Evolutionary conservation across 2,797 vertebrate species (phyloP).

Genomic region (Carapus acus): DNA sequence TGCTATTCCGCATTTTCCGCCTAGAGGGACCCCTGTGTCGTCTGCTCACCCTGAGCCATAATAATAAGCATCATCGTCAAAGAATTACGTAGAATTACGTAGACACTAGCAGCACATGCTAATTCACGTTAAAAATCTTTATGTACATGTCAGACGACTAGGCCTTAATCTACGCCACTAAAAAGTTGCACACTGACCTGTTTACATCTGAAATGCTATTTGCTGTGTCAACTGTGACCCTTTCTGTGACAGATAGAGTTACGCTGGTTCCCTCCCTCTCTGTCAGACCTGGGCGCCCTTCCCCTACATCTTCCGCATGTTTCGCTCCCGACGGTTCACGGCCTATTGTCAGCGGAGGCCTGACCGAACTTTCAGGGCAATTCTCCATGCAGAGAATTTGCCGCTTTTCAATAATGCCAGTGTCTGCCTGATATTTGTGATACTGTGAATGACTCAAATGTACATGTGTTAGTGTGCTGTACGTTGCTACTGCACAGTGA

Average conservation of each 20-base stretch:
- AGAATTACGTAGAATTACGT: too few relatives aligned
- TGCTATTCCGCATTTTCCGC: constrained; percentile 1
- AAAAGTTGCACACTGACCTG: neutral
- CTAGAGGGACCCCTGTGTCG: constrained; percentile 1
- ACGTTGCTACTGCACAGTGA: too few relatives aligned
- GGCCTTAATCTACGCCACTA: neutral
- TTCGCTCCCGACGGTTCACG: constrained; percentile 56
- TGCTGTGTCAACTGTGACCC: constrained; percentile 39
- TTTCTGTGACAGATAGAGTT: constrained; percentile 44
- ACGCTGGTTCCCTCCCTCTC: constrained; percentile 30
- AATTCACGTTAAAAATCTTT: too few relatives aligned
- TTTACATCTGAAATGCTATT: constrained; percentile 18
- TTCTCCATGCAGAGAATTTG: constrained; percentile 44
- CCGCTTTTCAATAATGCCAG: constrained; percentile 36
- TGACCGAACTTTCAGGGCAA: constrained; percentile 52
- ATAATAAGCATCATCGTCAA: too few relatives aligned
- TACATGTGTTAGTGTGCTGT: neutral
- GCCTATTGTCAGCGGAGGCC: constrained; percentile 59
- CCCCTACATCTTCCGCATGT: constrained; percentile 50
- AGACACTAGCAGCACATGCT: too few relatives aligned
- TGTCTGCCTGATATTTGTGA: too few relatives aligned
- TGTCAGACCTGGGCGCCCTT: constrained; percentile 29
- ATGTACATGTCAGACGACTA: constrained; percentile 1
- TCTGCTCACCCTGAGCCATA: constrained; percentile 18
- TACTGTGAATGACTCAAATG: neutral